These are phyloP conservation scores for Drosophila kambysellisi DNA, from an alignment of 2,888 invertebrate genomes.

Conservation along the genomic window DNA sequence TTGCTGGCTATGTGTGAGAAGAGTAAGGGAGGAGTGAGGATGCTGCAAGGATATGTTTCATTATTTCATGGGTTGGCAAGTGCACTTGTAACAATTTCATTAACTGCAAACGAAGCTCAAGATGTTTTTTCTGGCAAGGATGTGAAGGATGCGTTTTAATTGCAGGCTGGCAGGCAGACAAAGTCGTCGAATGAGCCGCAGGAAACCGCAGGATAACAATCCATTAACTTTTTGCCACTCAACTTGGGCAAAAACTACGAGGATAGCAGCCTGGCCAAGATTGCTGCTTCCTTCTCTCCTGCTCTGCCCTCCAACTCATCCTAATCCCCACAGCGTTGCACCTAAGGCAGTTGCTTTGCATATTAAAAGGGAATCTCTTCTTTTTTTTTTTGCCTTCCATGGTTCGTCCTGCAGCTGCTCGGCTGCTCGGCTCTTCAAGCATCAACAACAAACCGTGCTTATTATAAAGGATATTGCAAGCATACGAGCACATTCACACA, in stretches of 20 bases:
- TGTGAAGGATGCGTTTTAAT: slow-evolving; percentile 65
- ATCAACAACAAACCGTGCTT: slow-evolving; percentile 58
- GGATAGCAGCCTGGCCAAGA: slow-evolving; percentile 17
- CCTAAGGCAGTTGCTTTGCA: slow-evolving; percentile 67
- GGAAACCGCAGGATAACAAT: slow-evolving; percentile 79
- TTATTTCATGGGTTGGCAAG: slow-evolving; percentile 32
- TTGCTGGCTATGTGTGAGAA: slow-evolving; percentile 14
- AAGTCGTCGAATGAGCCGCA: slow-evolving; percentile 44
- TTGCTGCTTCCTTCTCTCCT: background rate
- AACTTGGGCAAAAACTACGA: slow-evolving; percentile 61
- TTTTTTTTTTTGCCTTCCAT: slow-evolving; percentile 29
- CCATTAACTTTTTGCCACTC: slow-evolving; percentile 81
- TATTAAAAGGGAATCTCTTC: slow-evolving; percentile 43
- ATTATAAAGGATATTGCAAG: slow-evolving; percentile 70
- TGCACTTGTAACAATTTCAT: slow-evolving; percentile 74
- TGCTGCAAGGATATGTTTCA: slow-evolving; percentile 18
- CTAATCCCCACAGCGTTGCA: slow-evolving; percentile 24
- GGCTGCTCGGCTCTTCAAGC: slow-evolving; percentile 64
- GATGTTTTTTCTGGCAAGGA: slow-evolving; percentile 24
- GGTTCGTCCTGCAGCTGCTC: slow-evolving; percentile 49
- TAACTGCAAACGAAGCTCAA: slow-evolving; percentile 73
- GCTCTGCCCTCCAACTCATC: background rate
- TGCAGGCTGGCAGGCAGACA: slow-evolving; percentile 61
- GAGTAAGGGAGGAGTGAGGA: background rate
- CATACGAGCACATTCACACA: slow-evolving; percentile 37